Conservation (phyloP, 2,888 invertebrate genomes). For the Peribatodes rhomboidaria region DNA sequence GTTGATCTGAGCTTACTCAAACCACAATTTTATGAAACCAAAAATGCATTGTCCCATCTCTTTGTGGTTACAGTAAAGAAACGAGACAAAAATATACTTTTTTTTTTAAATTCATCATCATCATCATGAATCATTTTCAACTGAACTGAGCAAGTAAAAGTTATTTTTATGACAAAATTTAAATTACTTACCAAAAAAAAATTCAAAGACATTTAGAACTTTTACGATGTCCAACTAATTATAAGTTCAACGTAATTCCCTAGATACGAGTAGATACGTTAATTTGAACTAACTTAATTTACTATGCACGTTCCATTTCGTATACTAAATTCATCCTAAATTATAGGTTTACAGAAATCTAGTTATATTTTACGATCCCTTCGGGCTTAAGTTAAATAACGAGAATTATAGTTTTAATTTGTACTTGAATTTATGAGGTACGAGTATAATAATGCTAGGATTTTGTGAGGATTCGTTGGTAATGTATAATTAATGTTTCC, state of each 20-base stretch:
- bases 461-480: neutral
- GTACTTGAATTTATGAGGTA: constrained; percentile 21
- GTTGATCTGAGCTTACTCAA: no score
- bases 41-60: no score
- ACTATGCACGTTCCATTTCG: constrained; percentile 1
- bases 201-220: neutral
- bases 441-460: neutral
- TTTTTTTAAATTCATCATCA: no score
- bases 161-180: no score
- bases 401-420: constrained; percentile 28
- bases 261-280: neutral
- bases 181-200: neutral
- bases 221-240: neutral
- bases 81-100: no score
- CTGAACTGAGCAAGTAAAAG: no score
- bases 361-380: constrained; percentile 31
- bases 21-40: no score
- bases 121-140: no score
- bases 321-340: constrained; percentile 8
- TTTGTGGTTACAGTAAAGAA: no score
- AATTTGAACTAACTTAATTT: constrained; percentile 19
- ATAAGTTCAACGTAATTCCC: neutral
- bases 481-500: neutral
- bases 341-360: constrained; percentile 13
- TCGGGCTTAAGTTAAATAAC: constrained; percentile 32